phyloP scores from a whole-genome alignment of 92 coral and sea anemone genomes.

The Porites divaricata region DNA sequence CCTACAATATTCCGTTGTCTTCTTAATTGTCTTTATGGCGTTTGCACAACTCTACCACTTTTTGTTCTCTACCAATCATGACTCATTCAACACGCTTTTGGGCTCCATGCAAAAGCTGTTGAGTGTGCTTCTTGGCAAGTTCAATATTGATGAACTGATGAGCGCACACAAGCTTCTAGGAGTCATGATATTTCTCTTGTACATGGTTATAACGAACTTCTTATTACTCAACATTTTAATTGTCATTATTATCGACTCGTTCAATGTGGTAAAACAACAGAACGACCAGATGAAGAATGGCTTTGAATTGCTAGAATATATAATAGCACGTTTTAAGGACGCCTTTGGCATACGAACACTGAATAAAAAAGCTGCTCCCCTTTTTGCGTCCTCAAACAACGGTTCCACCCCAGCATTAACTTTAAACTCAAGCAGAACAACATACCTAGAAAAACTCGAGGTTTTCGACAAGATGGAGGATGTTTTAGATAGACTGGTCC shows the following conservation, averaged over 20 bases:
- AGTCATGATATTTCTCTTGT: conserved; percentile 65
- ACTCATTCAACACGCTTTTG: conserved; percentile 71
- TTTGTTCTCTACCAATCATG: conserved; percentile 66
- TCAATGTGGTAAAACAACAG: conserved; percentile 63
- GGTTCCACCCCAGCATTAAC: not conserved
- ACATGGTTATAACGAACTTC: conserved; percentile 82
- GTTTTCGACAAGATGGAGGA: conserved; percentile 5
- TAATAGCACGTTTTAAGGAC: conserved; percentile 62
- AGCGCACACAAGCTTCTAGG: conserved; percentile 69
- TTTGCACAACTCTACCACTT: conserved; percentile 77
- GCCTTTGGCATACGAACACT: conserved; percentile 77
- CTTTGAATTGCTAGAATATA: conserved; percentile 88
- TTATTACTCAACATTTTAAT: conserved; percentile 81
- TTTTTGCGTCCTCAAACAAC: conserved; percentile 8
- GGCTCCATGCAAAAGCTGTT: conserved; percentile 79
- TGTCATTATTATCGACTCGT: conserved; percentile 78
- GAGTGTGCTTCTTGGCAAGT: conserved; percentile 83
- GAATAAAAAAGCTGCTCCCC: conserved; percentile 13
- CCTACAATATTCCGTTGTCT: conserved; percentile 55
- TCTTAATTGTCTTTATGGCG: conserved; percentile 66
- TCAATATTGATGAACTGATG: conserved; percentile 67
- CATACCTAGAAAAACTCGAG: not conserved
- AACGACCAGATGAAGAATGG: conserved; percentile 74
- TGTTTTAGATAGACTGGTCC: conserved; percentile 31
- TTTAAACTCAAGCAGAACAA: not conserved